A percentile compares a stretch with the other conserved stretches of the same genome.
Conservation (phyloP, 2,888 invertebrate genomes). For the Cepaea hortensis region DNA sequence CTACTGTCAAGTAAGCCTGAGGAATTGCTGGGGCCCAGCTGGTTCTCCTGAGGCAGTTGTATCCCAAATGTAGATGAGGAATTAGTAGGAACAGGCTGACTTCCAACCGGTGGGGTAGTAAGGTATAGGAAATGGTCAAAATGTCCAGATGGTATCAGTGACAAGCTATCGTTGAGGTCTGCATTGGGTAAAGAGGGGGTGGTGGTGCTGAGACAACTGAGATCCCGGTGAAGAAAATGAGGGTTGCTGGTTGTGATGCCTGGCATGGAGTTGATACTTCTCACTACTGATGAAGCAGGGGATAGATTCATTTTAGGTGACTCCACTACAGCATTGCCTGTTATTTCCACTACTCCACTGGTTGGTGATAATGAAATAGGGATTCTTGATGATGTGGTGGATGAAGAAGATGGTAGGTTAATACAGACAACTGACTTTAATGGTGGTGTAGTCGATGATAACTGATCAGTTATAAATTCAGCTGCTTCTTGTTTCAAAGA, state of each 20-base stretch:
- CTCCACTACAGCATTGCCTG: no score
- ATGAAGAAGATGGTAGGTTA: not conserved
- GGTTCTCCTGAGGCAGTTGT: conserved; percentile 8
- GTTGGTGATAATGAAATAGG: not conserved
- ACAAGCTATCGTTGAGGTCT: not conserved
- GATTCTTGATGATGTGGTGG: not conserved
- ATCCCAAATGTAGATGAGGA: conserved; percentile 19
- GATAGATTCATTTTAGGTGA: not conserved
- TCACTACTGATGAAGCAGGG: not conserved
- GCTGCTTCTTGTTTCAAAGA: not conserved
- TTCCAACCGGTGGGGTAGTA: conserved; percentile 18
- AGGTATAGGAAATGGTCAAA: not conserved
- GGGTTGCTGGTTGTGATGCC: not conserved
- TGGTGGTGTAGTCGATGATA: not conserved
- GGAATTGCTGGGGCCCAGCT: not conserved
- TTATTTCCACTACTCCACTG: not conserved
- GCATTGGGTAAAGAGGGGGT: not conserved
- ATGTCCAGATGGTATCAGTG: not conserved
- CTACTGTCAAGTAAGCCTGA: conserved; percentile 35
- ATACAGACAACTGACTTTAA: not conserved
- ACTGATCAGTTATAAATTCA: not conserved
- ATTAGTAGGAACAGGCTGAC: not conserved
- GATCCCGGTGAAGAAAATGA: not conserved
- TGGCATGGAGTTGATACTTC: not conserved
- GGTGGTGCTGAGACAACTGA: not conserved